These are phyloP conservation scores for Meandrina meandrites DNA, from an alignment of 92 coral and sea anemone genomes.

Conservation along the genomic window DNA sequence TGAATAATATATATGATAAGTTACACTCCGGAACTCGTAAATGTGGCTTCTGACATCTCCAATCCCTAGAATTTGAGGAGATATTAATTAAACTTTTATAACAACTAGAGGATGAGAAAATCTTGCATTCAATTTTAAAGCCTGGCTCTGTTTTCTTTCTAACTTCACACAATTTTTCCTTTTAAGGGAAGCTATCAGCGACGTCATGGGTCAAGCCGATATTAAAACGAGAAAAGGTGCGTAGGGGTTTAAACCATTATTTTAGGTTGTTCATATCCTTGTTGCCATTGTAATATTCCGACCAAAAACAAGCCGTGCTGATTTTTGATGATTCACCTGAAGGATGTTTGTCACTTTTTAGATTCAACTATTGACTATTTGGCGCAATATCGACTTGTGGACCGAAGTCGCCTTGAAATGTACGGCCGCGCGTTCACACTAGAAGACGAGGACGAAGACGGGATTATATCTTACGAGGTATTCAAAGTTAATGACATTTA, in stretches of 20 bases:
- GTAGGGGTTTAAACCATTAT: neutral
- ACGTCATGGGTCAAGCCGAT: conserved; percentile 83
- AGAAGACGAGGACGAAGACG: conserved; percentile 84
- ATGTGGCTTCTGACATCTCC: too few relatives aligned
- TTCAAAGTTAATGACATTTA: neutral
- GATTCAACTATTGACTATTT: conserved; percentile 84
- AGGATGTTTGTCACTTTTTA: neutral
- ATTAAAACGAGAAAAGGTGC: conserved; percentile 68
- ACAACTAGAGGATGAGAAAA: neutral
- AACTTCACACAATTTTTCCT: neutral
- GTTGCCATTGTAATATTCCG: neutral
- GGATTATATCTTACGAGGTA: conserved; percentile 77
- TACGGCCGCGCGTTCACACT: conserved; percentile 85
- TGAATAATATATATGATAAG: too few relatives aligned
- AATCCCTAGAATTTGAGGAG: neutral
- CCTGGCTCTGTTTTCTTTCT: neutral
- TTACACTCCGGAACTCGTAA: too few relatives aligned
- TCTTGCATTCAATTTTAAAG: neutral
- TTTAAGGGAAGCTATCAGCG: conserved; percentile 66
- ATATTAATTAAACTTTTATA: neutral
- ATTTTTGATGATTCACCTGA: neutral
- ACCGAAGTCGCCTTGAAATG: conserved; percentile 74
- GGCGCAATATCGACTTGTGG: conserved; percentile 87
- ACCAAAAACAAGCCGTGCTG: neutral
- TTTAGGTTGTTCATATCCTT: neutral